A percentile compares a stretch with the other conserved stretches of the same genome.
Conservation (phyloP, 1,140 invertebrate species). For the Cheumatopsyche charites region DNA sequence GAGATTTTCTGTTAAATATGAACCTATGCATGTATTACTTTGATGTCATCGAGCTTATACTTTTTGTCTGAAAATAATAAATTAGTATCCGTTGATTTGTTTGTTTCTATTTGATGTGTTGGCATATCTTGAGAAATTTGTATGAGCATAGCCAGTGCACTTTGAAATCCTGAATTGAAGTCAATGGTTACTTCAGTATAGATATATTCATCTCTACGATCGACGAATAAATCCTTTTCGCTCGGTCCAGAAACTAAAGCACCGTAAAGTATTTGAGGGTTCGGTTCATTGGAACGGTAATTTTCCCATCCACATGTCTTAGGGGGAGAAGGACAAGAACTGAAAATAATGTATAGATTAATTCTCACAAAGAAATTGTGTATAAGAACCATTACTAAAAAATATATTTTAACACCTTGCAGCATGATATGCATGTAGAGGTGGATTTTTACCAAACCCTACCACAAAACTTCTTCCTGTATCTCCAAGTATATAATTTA, state of each 20-base stretch:
- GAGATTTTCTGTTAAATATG: too few relatives aligned
- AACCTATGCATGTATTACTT: background rate
- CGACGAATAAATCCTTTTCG: constrained; percentile 61
- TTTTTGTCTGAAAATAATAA: constrained; percentile 8
- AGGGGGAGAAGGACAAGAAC: constrained; percentile 63
- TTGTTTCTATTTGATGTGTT: background rate
- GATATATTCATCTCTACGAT: constrained; percentile 62
- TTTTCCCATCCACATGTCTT: constrained; percentile 61
- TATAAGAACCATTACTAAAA: too few relatives aligned
- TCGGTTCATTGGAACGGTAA: constrained; percentile 55
- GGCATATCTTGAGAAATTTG: constrained; percentile 13
- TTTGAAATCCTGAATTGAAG: constrained; percentile 67
- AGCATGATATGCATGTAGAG: constrained; percentile 62
- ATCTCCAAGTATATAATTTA: constrained; percentile 68
- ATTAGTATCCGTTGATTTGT: constrained; percentile 23
- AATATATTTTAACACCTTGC: too few relatives aligned
- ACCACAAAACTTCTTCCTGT: constrained; percentile 68
- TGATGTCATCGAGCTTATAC: background rate
- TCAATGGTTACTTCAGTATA: constrained; percentile 67
- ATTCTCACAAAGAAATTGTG: too few relatives aligned
- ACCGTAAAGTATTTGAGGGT: constrained; percentile 64
- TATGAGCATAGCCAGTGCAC: constrained; percentile 53
- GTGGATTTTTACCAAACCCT: constrained; percentile 67
- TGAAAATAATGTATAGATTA: constrained; percentile 43
- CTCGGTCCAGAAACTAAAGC: constrained; percentile 66